Conservation (phyloP, 2,113 vertebrate species). For the Psettodes erumei region DNA sequence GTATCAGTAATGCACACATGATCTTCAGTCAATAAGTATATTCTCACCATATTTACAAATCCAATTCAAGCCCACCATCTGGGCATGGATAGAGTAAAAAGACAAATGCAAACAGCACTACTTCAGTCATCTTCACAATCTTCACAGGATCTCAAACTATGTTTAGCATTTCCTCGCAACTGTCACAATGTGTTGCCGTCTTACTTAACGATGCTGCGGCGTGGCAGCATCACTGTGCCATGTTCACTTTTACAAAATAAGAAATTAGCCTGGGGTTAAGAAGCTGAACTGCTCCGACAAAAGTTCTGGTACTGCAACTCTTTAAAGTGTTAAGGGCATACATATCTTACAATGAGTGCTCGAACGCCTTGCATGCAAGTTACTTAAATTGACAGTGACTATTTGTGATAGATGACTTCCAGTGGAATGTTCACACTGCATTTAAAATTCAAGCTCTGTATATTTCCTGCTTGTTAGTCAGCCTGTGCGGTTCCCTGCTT, state of each 20-base stretch:
- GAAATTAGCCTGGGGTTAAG: constrained; percentile 5
- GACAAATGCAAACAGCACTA: constrained; percentile 45
- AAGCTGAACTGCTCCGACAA: background rate
- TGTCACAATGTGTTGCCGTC: constrained; percentile 5
- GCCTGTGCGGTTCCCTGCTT: background rate
- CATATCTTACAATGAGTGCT: constrained; percentile 25
- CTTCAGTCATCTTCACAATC: constrained; percentile 42
- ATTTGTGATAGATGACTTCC: background rate
- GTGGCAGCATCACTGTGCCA: background rate
- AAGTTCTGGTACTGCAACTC: constrained; percentile 8
- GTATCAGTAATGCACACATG: constrained; percentile 42
- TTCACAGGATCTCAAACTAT: constrained; percentile 32
- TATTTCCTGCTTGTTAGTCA: background rate
- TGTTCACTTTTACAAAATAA: constrained; percentile 29
- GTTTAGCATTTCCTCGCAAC: constrained; percentile 8
- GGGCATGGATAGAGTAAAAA: constrained; percentile 33
- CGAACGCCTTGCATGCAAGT: background rate
- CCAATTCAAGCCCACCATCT: constrained; percentile 36
- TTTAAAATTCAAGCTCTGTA: background rate
- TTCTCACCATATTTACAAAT: constrained; percentile 65
- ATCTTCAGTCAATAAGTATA: constrained; percentile 68
- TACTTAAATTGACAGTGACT: background rate
- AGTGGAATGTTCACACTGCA: background rate
- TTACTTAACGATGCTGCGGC: constrained; percentile 2
- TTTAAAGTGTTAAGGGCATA: constrained; percentile 1